Evolutionary conservation across 2,113 vertebrate species (phyloP), one percentile per base, ranked within the genome.

Genomic region (Dolichotis patagonum): DNA sequence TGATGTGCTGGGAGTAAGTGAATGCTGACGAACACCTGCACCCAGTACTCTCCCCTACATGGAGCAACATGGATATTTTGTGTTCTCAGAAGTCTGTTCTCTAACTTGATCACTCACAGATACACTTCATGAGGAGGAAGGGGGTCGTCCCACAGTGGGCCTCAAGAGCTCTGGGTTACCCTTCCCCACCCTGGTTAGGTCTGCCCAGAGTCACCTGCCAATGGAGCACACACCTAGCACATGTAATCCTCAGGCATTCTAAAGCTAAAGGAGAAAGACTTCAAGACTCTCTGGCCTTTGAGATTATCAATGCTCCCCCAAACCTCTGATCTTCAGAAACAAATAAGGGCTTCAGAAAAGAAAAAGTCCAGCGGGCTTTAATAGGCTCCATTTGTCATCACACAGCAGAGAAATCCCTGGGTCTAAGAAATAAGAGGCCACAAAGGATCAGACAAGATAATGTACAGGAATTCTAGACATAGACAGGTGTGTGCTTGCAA

Each of bases 401-500:
- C 41, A 20, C 28, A 56, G 49, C 85, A 82, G 85, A 85, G 17
- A 52, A 91, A 97, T 13, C 16, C 22, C 85, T 56, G 35, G 22
- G 35, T 54, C 63, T 62, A 58, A 28, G 63, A 94, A 80, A 49
- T 41, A 43, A 73, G 35, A 83, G 46, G 19, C 26, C 65, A 49
- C 32, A 62, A 2, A 35, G 65, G 69, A 78, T 88, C 54, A 78
- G 78, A 73, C 0, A 8, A 92, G 80, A 96, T 89, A 95, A 82
- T 82, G 20, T 46, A 84, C 16, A 46, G 43, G 54, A 88, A 96
- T 90, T 94, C 67, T 91, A 60, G 95, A 95, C 96, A 56, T 30
- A 65, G 90, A 63, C 63, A 77, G 17, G 24, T 71, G 56, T 94
- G 56, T 16, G 65, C 52, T 73, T 90, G 88, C 60, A 88, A 92